Evolutionary conservation across 2,888 invertebrate species (phyloP), one percentile per base, ranked within the genome.

Genomic region (Pediacus dermestoides): DNA sequence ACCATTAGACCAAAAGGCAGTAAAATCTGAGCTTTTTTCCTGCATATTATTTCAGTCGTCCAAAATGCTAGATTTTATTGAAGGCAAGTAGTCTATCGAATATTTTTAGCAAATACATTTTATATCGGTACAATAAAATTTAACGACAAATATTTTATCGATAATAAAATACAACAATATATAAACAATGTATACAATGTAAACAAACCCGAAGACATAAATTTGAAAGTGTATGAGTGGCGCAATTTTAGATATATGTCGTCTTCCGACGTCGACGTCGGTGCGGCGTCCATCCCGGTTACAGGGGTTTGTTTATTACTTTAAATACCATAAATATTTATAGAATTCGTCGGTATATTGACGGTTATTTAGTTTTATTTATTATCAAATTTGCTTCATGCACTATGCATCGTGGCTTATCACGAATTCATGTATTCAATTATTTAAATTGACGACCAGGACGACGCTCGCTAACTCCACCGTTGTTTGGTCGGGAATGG

Each of bases 361-460:
- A 61, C 62, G 63, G n/a, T 64, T 67, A 66, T 66, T 67, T 67
- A 66, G 66, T 68, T 68, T 68, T 67, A 68, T 68, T 67, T 68
- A 67, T 70, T 68, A 68, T 68, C 67, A 67, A 68, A 68, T 70
- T 67, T 67, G 65, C 66, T 66, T 67, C 68, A 68, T 68, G 64
- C 67, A 67, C 57, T 64, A 67, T 67, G 67, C 67, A 68, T 66
- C 59, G 64, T 60, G 63, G 64, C 65, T 67, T 68, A 70, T 70
- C 67, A 66, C 57, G 58, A 61, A 68, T 70, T 70, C 68, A 70
- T 68, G 64, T 70, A 68, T 70, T 70, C 70, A 67, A 68, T 68
- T 68, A 70, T 70, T 68, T 64, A 70, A 69, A 69, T 68, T 67
- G 63, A 47, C 57, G 61, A 55, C 58, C 61, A 60, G 56, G 55